Evolutionary conservation across 2,113 vertebrate species (phyloP).

Genomic region (Chloropsis hardwickii): DNA sequence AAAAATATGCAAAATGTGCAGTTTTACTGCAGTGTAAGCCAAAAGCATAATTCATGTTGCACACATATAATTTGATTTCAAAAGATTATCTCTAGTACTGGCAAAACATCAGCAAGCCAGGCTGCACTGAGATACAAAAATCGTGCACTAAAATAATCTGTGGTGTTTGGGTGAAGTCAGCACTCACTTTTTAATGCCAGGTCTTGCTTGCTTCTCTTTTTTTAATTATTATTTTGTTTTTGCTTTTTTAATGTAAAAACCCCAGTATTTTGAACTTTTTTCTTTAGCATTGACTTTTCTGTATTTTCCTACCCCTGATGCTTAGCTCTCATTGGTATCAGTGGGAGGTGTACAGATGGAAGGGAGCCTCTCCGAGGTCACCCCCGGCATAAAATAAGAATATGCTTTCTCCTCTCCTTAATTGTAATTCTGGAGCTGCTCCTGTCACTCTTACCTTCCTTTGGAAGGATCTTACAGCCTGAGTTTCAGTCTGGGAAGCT

Average conservation of each 20-base stretch:
- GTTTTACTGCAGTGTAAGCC: conserved; percentile 1
- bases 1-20: background rate
- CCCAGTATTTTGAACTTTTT: background rate
- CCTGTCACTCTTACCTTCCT: too few species aligned
- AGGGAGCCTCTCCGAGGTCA: background rate
- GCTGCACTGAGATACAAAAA: background rate
- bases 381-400: background rate
- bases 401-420: background rate
- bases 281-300: background rate
- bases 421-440: background rate
- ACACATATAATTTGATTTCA: conserved; percentile 24
- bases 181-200: background rate
- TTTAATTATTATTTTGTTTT: fast-evolving
- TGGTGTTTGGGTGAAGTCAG: background rate
- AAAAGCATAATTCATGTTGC: background rate
- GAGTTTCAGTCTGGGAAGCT: background rate
- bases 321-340: background rate
- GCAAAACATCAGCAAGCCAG: background rate
- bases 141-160: background rate
- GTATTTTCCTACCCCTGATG: background rate
- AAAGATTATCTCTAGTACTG: conserved; percentile 13
- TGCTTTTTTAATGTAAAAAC: background rate
- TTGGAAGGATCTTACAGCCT: background rate
- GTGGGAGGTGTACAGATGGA: background rate
- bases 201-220: background rate